Conservation (phyloP, 1,140 invertebrate species). For the Drosophila miranda region DNA sequence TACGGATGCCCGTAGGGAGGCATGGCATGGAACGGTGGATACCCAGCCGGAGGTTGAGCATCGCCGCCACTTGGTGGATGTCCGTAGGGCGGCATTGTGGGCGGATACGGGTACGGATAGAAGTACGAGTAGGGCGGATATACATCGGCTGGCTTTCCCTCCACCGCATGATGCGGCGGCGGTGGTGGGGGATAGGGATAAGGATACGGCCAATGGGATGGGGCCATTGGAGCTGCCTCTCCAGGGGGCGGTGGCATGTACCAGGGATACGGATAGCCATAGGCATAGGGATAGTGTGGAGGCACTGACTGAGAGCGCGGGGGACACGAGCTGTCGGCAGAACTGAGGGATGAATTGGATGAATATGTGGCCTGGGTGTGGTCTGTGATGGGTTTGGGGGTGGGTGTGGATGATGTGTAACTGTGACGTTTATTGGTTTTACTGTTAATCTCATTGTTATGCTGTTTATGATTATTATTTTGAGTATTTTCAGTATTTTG, state of each 20-base stretch:
- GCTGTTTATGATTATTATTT: slow-evolving; percentile 50
- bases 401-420: slow-evolving; percentile 44
- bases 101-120: slow-evolving; percentile 68
- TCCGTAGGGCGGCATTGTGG: slow-evolving; percentile 48
- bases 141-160: slow-evolving; percentile 47
- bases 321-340: slow-evolving; percentile 58
- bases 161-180: slow-evolving; percentile 15
- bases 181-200: slow-evolving; percentile 65
- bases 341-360: slow-evolving; percentile 73
- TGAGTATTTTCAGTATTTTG: slow-evolving; percentile 30
- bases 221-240: not conserved
- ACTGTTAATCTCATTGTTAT: slow-evolving; percentile 68
- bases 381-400: slow-evolving; percentile 27
- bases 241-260: slow-evolving; percentile 61
- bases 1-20: slow-evolving; percentile 61
- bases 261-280: slow-evolving; percentile 68
- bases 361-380: slow-evolving; percentile 44
- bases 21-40: slow-evolving; percentile 51
- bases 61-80: slow-evolving; percentile 17
- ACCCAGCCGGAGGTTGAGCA: slow-evolving; percentile 17
- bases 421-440: slow-evolving; percentile 67
- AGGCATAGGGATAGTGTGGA: slow-evolving; percentile 75
- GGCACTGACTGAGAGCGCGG: slow-evolving; percentile 61
- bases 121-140: slow-evolving; percentile 70
- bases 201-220: slow-evolving; percentile 61